Conservation (phyloP, 2,888 invertebrate species). For the Antheraea yamamai region DNA sequence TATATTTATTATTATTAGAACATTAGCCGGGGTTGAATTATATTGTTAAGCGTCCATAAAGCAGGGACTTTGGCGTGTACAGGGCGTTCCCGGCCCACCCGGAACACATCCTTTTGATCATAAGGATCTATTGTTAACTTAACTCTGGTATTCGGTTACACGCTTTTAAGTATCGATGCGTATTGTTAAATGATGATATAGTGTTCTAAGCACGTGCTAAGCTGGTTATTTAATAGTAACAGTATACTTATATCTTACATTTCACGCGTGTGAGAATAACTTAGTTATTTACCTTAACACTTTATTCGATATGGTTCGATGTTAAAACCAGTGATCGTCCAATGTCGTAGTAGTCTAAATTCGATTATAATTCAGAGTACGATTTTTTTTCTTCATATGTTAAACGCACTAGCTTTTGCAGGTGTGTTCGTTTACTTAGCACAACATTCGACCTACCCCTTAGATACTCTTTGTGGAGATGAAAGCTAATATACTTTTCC, state of each 20-base stretch:
- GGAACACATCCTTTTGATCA: constrained; percentile 32
- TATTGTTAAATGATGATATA: constrained; percentile 9
- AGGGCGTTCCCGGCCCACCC: constrained; percentile 58
- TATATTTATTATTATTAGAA: constrained; percentile 72
- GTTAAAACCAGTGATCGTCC: too few relatives aligned
- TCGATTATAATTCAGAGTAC: too few relatives aligned
- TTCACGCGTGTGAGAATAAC: too few relatives aligned
- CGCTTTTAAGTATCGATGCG: constrained; percentile 12
- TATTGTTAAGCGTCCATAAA: constrained; percentile 70
- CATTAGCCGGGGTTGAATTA: constrained; percentile 69
- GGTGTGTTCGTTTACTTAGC: too few relatives aligned
- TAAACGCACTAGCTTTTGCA: too few relatives aligned
- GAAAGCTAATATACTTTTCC: too few relatives aligned
- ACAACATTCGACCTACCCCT: too few relatives aligned
- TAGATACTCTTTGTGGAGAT: too few relatives aligned
- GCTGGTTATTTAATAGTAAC: neutral
- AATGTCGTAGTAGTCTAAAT: too few relatives aligned
- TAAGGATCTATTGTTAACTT: constrained; percentile 7
- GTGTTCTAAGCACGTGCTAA: constrained; percentile 1
- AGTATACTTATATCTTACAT: neutral
- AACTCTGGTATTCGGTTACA: neutral
- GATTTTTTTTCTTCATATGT: too few relatives aligned
- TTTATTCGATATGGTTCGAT: too few relatives aligned
- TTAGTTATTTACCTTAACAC: too few relatives aligned
- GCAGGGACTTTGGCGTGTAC: constrained; percentile 45